Evolutionary conservation across 2,797 vertebrate species (phyloP).

Genomic region (Rhinoraja longicauda): DNA sequence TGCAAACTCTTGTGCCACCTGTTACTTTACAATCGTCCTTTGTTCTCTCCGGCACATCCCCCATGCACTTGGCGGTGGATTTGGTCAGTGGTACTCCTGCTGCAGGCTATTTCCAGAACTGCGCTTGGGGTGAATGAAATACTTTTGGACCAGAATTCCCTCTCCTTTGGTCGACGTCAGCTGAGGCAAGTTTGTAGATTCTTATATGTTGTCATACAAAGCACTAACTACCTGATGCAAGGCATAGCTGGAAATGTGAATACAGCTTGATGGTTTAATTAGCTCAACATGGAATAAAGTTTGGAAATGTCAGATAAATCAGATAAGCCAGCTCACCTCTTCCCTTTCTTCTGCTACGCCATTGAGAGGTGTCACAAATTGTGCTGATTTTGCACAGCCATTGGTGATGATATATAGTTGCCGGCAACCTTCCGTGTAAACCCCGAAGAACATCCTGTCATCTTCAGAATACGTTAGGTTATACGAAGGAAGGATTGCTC

Average conservation of each 20-base stretch:
- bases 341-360: not conserved
- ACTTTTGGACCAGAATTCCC: not conserved
- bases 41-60: not conserved
- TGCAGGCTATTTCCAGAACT: not conserved
- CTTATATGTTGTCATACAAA: not conserved
- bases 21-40: too few relatives aligned
- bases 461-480: not conserved
- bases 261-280: not conserved
- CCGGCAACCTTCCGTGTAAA: not conserved
- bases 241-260: not conserved
- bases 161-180: not conserved
- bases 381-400: not conserved
- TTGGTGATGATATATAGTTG: not conserved
- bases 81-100: not conserved
- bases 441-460: not conserved
- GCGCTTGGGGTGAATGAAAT: not conserved
- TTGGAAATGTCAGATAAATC: not conserved
- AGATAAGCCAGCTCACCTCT: not conserved
- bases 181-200: not conserved
- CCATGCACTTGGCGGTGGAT: not conserved
- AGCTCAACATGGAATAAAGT: not conserved
- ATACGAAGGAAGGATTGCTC: not conserved
- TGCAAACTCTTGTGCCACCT: too few relatives aligned
- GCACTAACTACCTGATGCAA: not conserved
- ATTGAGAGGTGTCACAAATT: not conserved